These are phyloP conservation scores for Megaleporinus macrocephalus DNA, from an alignment of 2,113 vertebrate genomes.

Conservation along the genomic window DNA sequence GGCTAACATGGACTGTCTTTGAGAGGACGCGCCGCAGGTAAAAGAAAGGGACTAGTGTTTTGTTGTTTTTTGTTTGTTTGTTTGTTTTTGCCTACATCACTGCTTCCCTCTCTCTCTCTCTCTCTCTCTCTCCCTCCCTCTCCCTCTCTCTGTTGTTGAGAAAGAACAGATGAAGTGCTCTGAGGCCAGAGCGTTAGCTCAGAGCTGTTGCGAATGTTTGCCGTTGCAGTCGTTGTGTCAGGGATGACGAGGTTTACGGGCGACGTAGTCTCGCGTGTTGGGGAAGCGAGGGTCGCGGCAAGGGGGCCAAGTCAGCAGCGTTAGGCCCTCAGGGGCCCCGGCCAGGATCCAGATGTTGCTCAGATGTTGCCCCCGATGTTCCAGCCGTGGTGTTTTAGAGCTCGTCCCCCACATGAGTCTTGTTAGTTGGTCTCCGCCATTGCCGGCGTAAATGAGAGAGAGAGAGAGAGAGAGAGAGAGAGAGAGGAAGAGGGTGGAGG, in stretches of 20 bases:
- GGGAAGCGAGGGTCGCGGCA: slow-evolving; percentile 21
- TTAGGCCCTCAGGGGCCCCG: not conserved
- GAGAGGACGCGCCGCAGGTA: slow-evolving; percentile 24
- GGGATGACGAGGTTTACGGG: not conserved
- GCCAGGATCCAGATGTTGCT: slow-evolving; percentile 45
- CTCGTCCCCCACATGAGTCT: slow-evolving; percentile 37
- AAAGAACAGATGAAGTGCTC: not conserved
- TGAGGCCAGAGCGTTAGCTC: not conserved
- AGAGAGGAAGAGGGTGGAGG: slow-evolving; percentile 34
- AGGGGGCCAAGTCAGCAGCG: not conserved
- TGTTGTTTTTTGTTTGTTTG: too few species aligned
- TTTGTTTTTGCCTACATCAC: not conserved
- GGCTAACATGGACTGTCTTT: not conserved
- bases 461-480: slow-evolving; percentile 11
- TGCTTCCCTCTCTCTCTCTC: not conserved
- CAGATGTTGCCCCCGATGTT: slow-evolving; percentile 22
- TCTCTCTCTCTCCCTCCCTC: not conserved
- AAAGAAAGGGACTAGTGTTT: too few species aligned
- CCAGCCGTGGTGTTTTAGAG: not conserved
- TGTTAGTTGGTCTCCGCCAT: slow-evolving; percentile 32
- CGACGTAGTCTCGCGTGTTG: not conserved
- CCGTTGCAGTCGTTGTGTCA: not conserved
- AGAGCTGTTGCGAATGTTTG: not conserved
- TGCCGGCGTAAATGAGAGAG: slow-evolving; percentile 24
- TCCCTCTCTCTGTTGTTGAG: not conserved